Percentiles rank a stretch among this genome's conserved stretches.
phyloP scores from a whole-genome alignment of 1,140 invertebrate species.

The Parasteatoda tepidariorum region DNA sequence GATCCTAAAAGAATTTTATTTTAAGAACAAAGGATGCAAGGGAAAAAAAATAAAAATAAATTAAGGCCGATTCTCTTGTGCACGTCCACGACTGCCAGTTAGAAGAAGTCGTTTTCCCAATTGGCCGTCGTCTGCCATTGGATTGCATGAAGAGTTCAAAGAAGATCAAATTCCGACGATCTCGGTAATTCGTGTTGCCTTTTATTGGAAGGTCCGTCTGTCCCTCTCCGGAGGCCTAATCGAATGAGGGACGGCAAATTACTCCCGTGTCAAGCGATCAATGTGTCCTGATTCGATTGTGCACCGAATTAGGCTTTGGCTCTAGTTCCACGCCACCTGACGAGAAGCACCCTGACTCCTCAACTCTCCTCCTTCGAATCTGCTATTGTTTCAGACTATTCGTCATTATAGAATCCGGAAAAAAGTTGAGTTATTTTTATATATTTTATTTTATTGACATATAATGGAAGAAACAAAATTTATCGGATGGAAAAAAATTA shows the following conservation, averaged over 20 bases:
- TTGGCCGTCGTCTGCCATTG: constrained; percentile 15
- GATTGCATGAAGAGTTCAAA: neutral
- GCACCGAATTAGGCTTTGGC: constrained; percentile 37
- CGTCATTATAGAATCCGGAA: neutral
- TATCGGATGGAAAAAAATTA: too few species aligned
- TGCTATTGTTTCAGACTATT: neutral
- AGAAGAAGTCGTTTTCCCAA: constrained; percentile 34
- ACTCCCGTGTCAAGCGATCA: constrained; percentile 60
- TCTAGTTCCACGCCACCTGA: neutral
- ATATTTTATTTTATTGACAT: too few species aligned
- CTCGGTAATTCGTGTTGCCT: constrained; percentile 39
- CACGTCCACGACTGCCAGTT: constrained; percentile 49
- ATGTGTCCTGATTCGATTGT: constrained; percentile 60
- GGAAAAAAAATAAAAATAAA: neutral
- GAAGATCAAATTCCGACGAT: constrained; percentile 50
- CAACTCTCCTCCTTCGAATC: neutral
- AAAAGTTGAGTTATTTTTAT: too few species aligned
- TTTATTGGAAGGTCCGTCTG: constrained; percentile 36
- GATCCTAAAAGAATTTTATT: neutral
- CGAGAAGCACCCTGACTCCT: neutral
- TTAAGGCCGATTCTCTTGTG: neutral
- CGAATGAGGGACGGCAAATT: constrained; percentile 57
- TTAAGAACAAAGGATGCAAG: neutral
- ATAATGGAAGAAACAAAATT: too few species aligned
- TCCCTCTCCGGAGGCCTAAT: constrained; percentile 39